These are phyloP conservation scores for Nanorana parkeri DNA, from an alignment of 2,113 vertebrate species.

Conservation along the genomic window DNA sequence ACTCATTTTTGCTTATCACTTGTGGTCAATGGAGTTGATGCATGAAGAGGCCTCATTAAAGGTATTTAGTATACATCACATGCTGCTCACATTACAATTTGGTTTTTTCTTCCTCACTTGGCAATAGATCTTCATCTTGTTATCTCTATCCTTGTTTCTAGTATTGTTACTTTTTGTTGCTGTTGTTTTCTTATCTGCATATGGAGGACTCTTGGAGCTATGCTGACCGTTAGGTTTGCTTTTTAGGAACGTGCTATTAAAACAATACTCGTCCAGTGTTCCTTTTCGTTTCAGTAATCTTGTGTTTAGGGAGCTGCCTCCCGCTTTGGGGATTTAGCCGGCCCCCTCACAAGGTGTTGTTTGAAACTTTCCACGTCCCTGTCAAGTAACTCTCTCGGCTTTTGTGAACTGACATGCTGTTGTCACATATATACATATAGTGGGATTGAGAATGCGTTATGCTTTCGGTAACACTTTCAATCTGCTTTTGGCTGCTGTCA, in stretches of 20 bases:
- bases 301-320: constrained; percentile 16
- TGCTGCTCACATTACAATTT: too few species aligned
- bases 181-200: too few species aligned
- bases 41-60: too few species aligned
- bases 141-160: too few species aligned
- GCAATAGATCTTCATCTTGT: too few species aligned
- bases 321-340: constrained; percentile 61
- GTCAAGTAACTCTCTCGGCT: constrained; percentile 58
- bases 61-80: too few species aligned
- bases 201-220: too few species aligned
- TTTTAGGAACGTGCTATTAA: neutral
- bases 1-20: too few species aligned
- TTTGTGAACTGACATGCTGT: constrained; percentile 46
- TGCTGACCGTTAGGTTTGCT: neutral
- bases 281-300: constrained; percentile 12
- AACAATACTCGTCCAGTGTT: neutral
- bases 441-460: neutral
- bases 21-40: too few species aligned
- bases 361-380: constrained; percentile 75
- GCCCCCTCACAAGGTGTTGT: constrained; percentile 74
- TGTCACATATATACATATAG: constrained; percentile 51
- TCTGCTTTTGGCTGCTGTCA: too few species aligned
- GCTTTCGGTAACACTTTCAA: neutral
- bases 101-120: too few species aligned
- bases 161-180: too few species aligned